Percentiles rank a stretch among this genome's conserved stretches.
These are phyloP conservation scores for Pachycephala philippinensis DNA, from an alignment of 2,113 vertebrate species.

Conservation along the genomic window DNA sequence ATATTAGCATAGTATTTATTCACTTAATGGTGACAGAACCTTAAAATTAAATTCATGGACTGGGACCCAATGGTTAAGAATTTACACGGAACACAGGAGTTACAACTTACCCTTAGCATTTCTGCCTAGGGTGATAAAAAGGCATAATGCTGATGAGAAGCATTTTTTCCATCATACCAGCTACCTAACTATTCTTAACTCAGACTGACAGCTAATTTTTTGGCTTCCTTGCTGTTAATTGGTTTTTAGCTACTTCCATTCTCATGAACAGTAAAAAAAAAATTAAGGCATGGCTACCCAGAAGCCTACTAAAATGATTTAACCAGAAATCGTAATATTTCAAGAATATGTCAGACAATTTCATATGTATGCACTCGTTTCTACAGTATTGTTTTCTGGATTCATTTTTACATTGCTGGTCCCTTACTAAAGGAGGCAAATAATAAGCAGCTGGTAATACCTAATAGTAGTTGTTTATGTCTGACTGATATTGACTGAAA, in stretches of 20 bases:
- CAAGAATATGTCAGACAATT: neutral
- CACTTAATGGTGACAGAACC: neutral
- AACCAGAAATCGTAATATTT: neutral
- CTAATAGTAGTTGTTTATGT: neutral
- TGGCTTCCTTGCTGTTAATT: neutral
- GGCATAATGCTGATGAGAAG: neutral
- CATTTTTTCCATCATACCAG: neutral
- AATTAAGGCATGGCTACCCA: neutral
- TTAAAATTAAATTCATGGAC: neutral
- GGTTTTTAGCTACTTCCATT: neutral
- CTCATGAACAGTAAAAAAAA: neutral
- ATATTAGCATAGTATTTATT: neutral
- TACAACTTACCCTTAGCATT: neutral
- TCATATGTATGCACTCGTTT: neutral
- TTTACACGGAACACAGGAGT: neutral
- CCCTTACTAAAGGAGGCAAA: neutral
- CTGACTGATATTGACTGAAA: neutral
- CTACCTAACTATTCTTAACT: neutral
- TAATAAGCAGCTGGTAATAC: neutral
- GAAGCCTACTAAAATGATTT: neutral
- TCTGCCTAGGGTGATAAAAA: neutral
- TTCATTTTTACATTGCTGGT: neutral
- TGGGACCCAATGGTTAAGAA: neutral
- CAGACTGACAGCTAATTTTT: neutral
- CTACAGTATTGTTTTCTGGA: neutral